Conservation (phyloP, 1,140 invertebrate species). For the Holotrichia oblita region DNA sequence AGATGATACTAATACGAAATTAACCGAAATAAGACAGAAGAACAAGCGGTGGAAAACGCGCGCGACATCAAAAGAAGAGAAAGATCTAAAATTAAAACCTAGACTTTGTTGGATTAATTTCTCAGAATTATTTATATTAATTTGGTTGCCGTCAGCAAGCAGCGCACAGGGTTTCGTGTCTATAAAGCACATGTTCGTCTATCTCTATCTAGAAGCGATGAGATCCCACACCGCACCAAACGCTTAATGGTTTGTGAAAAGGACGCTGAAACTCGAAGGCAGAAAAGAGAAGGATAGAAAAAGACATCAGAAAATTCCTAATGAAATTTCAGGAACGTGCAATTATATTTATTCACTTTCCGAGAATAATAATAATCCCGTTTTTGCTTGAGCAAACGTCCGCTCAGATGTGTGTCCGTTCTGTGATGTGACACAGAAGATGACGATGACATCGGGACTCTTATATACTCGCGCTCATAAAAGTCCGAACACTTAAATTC, state of each 20-base stretch:
- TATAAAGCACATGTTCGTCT: conserved; percentile 12
- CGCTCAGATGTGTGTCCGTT: conserved; percentile 4
- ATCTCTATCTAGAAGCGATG: not conserved
- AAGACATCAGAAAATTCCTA: conserved; percentile 17
- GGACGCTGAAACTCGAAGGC: not conserved
- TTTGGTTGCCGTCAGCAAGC: conserved; percentile 21
- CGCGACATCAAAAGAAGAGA: conserved; percentile 54
- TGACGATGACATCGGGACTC: not conserved
- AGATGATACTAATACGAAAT: conserved; percentile 25
- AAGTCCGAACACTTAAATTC: too few relatives aligned
- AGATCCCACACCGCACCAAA: not conserved
- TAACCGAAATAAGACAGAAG: conserved; percentile 38
- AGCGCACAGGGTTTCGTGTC: not conserved
- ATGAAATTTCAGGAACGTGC: conserved; percentile 41
- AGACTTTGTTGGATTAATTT: conserved; percentile 58
- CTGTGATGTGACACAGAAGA: conserved; percentile 11
- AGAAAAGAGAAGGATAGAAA: not conserved
- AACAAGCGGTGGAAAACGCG: conserved; percentile 42
- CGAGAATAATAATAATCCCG: conserved; percentile 54
- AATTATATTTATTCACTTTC: conserved; percentile 57
- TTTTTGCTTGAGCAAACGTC: conserved; percentile 7
- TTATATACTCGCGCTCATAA: too few relatives aligned
- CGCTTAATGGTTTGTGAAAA: not conserved
- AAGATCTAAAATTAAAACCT: conserved; percentile 56
- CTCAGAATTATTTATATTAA: conserved; percentile 48